Evolutionary conservation across 2,888 invertebrate species (phyloP).

Genomic region (Nomada ruficornis): DNA sequence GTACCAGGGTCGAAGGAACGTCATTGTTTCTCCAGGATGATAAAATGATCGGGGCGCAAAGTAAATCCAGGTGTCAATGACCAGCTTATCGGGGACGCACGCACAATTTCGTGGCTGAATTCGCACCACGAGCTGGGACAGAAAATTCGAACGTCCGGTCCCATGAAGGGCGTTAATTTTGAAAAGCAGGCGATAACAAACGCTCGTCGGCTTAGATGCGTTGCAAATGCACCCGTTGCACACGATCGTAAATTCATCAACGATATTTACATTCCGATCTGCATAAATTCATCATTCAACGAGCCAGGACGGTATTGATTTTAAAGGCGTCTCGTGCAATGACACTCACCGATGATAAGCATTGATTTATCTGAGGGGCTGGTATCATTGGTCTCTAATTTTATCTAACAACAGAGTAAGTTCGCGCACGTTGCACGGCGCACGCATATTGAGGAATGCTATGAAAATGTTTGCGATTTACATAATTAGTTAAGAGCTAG

Average conservation of each 20-base stretch:
- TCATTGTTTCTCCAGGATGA: slow-evolving; percentile 33
- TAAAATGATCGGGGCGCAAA: slow-evolving; percentile 40
- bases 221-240: slow-evolving; percentile 21
- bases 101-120: slow-evolving; percentile 24
- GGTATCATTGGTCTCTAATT: not conserved
- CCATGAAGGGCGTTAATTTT: slow-evolving; percentile 50
- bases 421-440: not conserved
- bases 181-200: slow-evolving; percentile 48
- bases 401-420: not conserved
- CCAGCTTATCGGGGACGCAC: slow-evolving; percentile 41
- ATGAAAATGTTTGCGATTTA: no score
- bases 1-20: slow-evolving; percentile 17
- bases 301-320: slow-evolving; percentile 41
- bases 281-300: slow-evolving; percentile 45
- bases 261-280: slow-evolving; percentile 49
- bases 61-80: slow-evolving; percentile 44
- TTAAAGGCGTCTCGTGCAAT: slow-evolving; percentile 25
- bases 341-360: slow-evolving; percentile 37
- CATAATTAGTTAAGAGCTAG: no score
- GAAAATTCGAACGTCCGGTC: slow-evolving; percentile 34
- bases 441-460: no score
- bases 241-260: slow-evolving; percentile 43
- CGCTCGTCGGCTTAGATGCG: slow-evolving; percentile 45
- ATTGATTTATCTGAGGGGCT: slow-evolving; percentile 24
- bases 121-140: not conserved